Percentiles rank a stretch among this genome's conserved stretches.
phyloP scores from a whole-genome alignment of 2,113 vertebrate genomes.

The Pedionomus torquatus region DNA sequence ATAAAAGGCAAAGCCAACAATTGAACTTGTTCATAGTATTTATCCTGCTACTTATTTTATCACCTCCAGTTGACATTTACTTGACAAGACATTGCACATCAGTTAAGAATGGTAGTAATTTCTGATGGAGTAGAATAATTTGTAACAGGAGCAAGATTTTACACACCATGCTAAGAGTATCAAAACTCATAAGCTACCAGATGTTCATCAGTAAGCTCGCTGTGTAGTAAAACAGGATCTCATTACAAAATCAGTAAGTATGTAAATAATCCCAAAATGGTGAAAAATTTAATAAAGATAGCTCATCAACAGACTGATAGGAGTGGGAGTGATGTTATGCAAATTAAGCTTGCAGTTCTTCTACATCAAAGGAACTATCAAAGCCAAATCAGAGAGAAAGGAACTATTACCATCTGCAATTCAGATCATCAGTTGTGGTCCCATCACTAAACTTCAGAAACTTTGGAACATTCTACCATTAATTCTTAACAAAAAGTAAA shows the following conservation, averaged over 20 bases:
- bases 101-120: neutral
- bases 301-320: conserved; percentile 7
- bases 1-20: neutral
- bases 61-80: neutral
- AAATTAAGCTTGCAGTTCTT: conserved; percentile 44
- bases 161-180: neutral
- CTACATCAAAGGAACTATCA: conserved; percentile 49
- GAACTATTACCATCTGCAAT: conserved; percentile 46
- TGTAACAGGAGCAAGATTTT: neutral
- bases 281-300: conserved; percentile 44
- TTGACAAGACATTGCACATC: neutral
- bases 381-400: conserved; percentile 27
- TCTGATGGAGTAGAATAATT: neutral
- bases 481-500: neutral
- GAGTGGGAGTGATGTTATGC: conserved; percentile 43
- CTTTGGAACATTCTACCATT: neutral
- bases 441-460: neutral
- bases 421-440: conserved; percentile 30
- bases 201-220: neutral
- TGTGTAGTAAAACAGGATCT: neutral
- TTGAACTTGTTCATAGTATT: neutral
- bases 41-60: neutral
- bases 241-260: conserved; percentile 29
- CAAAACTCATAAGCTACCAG: conserved; percentile 6
- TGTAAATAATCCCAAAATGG: conserved; percentile 12